phyloP scores from a whole-genome alignment of 2,797 vertebrate genomes.

The Vultur gryphus region DNA sequence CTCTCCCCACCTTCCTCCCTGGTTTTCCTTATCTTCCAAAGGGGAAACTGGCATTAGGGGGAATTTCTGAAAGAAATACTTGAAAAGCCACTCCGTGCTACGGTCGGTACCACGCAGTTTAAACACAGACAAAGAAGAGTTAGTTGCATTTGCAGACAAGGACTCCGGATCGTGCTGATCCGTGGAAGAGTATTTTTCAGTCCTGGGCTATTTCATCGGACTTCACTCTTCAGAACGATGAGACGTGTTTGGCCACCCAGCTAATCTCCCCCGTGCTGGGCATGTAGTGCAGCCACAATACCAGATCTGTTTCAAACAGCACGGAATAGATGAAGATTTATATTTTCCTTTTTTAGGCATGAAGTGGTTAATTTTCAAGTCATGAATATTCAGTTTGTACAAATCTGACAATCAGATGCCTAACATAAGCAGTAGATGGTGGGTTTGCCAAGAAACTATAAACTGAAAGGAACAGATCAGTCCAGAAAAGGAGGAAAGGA shows the following conservation, averaged over 20 bases:
- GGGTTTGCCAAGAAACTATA: constrained; percentile 75
- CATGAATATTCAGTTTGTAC: constrained; percentile 75
- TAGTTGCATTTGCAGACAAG: constrained; percentile 61
- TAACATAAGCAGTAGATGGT: constrained; percentile 73
- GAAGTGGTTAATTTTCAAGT: constrained; percentile 72
- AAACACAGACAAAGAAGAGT: constrained; percentile 76
- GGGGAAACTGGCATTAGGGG: not conserved
- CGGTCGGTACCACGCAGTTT: constrained; percentile 50
- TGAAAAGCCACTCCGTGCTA: not conserved
- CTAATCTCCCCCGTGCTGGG: not conserved
- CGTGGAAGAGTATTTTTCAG: not conserved
- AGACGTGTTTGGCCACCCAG: not conserved
- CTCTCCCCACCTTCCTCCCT: not conserved
- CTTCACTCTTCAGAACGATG: constrained; percentile 19
- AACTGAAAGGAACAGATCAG: constrained; percentile 72
- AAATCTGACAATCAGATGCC: constrained; percentile 77
- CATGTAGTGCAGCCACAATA: not conserved
- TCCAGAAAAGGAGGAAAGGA: constrained; percentile 64
- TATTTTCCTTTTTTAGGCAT: constrained; percentile 24
- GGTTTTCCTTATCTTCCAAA: not conserved
- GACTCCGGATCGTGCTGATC: constrained; percentile 38
- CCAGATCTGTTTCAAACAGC: not conserved
- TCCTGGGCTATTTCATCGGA: constrained; percentile 35
- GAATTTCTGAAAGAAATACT: not conserved
- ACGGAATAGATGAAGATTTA: not conserved